These are phyloP conservation scores for Petrocephalus sullivani DNA, from an alignment of 2,797 vertebrate genomes.

Conservation along the genomic window DNA sequence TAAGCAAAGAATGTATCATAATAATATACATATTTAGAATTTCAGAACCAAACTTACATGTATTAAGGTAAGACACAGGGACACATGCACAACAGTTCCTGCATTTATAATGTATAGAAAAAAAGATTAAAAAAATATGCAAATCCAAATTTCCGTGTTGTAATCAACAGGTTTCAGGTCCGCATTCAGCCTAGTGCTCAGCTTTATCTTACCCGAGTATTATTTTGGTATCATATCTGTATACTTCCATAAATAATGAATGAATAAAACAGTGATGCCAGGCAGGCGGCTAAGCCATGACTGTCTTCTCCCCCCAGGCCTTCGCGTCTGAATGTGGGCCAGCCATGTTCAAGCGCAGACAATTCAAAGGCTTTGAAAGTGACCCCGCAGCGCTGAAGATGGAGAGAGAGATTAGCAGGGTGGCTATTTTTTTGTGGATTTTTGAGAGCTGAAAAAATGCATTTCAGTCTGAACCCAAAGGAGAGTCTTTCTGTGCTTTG, in stretches of 20 bases:
- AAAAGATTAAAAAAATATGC: not conserved
- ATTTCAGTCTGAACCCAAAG: not conserved
- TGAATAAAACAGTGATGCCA: not conserved
- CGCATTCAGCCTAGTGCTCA: not conserved
- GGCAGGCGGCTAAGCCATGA: not conserved
- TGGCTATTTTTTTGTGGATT: not conserved
- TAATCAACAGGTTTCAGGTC: no score
- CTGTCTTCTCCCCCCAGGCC: not conserved
- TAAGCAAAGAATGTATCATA: not conserved
- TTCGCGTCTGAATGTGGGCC: not conserved
- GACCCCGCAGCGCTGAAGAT: not conserved
- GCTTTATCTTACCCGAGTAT: not conserved
- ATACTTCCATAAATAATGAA: not conserved
- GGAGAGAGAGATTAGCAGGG: not conserved
- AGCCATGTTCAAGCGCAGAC: not conserved
- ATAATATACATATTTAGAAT: not conserved
- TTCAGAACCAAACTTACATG: no score
- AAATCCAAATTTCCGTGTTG: not conserved
- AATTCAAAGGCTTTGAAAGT: constrained; percentile 1
- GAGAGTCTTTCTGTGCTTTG: not conserved
- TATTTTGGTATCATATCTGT: not conserved
- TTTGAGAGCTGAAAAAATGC: not conserved
- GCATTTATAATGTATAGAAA: not conserved
- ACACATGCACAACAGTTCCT: not conserved
- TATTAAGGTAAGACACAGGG: no score